These are phyloP conservation scores for Saimiri boliviensis DNA, from an alignment of 2,113 vertebrate species.

Conservation along the genomic window DNA sequence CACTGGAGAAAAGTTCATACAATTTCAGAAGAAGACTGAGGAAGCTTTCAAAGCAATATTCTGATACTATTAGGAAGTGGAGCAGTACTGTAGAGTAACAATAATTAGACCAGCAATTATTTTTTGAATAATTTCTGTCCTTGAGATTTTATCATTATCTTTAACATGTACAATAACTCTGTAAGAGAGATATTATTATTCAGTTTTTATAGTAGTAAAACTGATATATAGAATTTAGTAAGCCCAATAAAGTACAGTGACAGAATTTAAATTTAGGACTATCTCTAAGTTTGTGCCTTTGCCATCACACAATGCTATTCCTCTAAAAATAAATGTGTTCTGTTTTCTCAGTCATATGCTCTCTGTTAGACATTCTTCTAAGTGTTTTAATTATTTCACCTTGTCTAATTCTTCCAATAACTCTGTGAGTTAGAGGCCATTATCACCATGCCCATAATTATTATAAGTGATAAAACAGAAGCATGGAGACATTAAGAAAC, in stretches of 20 bases:
- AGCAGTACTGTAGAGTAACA: neutral
- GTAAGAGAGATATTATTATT: neutral
- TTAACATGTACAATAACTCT: neutral
- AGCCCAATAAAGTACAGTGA: neutral
- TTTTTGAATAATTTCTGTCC: neutral
- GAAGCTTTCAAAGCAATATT: neutral
- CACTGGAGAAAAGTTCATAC: neutral
- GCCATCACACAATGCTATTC: neutral
- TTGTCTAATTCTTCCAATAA: neutral
- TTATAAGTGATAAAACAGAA: neutral
- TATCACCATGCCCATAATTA: neutral
- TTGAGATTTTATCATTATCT: neutral
- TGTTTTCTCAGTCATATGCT: neutral
- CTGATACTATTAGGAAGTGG: neutral
- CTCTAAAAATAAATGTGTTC: neutral
- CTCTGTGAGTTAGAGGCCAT: neutral
- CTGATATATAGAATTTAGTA: neutral
- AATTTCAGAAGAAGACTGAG: neutral
- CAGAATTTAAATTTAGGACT: too few species aligned
- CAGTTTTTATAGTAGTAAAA: neutral
- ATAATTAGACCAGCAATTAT: neutral
- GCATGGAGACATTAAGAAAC: neutral
- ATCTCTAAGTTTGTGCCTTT: neutral
- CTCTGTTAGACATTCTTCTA: neutral
- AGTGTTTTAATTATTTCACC: neutral